These are phyloP conservation scores for Frankliniella intonsa DNA, from an alignment of 2,888 invertebrate species.

Conservation along the genomic window DNA sequence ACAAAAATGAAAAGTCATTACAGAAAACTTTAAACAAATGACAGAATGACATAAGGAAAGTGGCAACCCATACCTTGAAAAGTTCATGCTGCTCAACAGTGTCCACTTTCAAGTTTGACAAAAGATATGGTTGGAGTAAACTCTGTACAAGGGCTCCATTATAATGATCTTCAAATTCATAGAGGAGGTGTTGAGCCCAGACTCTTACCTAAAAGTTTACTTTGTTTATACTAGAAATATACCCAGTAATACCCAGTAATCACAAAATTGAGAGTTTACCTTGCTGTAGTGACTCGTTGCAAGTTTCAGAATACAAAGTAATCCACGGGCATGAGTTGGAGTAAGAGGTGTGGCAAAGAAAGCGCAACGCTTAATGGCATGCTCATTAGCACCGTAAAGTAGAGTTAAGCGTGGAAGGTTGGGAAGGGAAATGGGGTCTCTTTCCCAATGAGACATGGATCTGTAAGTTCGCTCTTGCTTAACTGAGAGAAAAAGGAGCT, in stretches of 20 bases:
- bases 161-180: conserved; percentile 50
- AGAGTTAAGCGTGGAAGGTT: conserved; percentile 1
- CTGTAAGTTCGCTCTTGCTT: not conserved
- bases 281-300: conserved; percentile 64
- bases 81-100: conserved; percentile 60
- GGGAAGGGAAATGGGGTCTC: not conserved
- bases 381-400: not conserved
- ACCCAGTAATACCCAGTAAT: too few relatives aligned
- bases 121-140: conserved; percentile 58
- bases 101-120: conserved; percentile 58
- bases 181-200: conserved; percentile 61
- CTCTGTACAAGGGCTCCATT: conserved; percentile 68
- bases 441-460: not conserved
- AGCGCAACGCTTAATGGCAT: conserved; percentile 48
- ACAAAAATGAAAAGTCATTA: not conserved
- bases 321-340: conserved; percentile 55
- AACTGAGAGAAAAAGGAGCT: conserved; percentile 48
- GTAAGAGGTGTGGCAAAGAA: conserved; percentile 48
- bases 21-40: not conserved
- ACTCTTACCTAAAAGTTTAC: conserved; percentile 53
- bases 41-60: not conserved
- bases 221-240: conserved; percentile 28
- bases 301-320: conserved; percentile 58
- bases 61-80: conserved; percentile 53
- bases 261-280: conserved; percentile 46